Percentiles rank a stretch among this genome's conserved stretches.
phyloP scores from a whole-genome alignment of 1,140 invertebrate genomes.

The Archegozetes longisetosus region DNA sequence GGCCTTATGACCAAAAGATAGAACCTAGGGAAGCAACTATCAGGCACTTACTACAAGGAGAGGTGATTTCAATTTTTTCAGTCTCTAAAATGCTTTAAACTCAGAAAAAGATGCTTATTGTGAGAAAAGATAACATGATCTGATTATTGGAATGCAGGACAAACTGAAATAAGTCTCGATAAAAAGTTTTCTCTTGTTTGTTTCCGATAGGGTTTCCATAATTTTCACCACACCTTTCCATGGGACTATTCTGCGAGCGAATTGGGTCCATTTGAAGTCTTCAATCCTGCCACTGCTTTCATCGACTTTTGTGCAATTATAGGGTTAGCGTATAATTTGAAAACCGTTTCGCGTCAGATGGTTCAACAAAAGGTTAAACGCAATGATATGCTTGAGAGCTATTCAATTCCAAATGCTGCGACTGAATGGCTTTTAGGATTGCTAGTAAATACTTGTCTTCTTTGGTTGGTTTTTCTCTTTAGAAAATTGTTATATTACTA shows the following conservation, averaged over 20 bases:
- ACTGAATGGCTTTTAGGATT: too few relatives aligned
- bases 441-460: too few relatives aligned
- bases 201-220: constrained; percentile 38
- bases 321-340: constrained; percentile 44
- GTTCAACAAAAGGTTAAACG: constrained; percentile 33
- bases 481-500: too few relatives aligned
- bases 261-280: constrained; percentile 28
- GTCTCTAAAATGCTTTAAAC: neutral
- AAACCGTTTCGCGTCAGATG: constrained; percentile 29
- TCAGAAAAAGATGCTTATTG: neutral
- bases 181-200: neutral
- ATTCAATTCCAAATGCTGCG: too few relatives aligned
- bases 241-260: constrained; percentile 35
- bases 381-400: constrained; percentile 49
- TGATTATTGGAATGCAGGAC: neutral
- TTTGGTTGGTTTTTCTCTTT: too few relatives aligned
- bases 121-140: neutral
- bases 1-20: constrained; percentile 1
- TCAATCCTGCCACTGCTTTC: constrained; percentile 36
- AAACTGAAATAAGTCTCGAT: too few relatives aligned
- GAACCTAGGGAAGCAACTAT: neutral
- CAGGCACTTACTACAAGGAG: neutral
- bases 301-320: constrained; percentile 35
- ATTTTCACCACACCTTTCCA: constrained; percentile 40
- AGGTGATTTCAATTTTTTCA: neutral